A percentile compares a stretch with the other conserved stretches of the same genome.
Evolutionary conservation across 2,797 vertebrate species (phyloP).

Genomic region (Neopelma chrysocephalum): DNA sequence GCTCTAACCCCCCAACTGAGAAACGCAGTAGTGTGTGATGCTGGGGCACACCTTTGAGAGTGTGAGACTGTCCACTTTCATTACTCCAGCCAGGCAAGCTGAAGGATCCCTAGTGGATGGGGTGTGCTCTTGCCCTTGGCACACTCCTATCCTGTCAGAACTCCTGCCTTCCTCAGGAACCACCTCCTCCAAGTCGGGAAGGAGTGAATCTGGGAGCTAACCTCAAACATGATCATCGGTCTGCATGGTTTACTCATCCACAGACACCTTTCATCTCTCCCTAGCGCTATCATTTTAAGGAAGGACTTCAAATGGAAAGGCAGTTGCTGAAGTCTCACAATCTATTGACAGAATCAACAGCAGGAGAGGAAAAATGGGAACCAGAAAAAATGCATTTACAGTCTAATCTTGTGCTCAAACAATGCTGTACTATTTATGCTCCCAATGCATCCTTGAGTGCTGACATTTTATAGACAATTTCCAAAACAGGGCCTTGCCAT

Average conservation of each 20-base stretch:
- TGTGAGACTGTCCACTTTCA: not conserved
- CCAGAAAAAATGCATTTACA: constrained; percentile 70
- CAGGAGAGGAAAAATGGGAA: constrained; percentile 66
- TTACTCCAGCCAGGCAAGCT: not conserved
- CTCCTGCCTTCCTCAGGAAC: not conserved
- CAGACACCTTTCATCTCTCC: not conserved
- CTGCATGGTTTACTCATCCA: not conserved
- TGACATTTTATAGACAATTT: constrained; percentile 83
- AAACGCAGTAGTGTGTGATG: not conserved
- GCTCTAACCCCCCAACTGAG: not conserved
- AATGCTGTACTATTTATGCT: constrained; percentile 75
- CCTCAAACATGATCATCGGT: not conserved
- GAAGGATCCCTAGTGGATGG: not conserved
- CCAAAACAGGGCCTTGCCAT: constrained; percentile 79
- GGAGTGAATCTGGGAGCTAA: not conserved
- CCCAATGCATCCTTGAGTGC: constrained; percentile 70
- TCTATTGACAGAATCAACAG: constrained; percentile 73
- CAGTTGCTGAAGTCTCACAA: constrained; percentile 50
- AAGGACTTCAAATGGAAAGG: constrained; percentile 49
- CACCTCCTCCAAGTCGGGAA: not conserved
- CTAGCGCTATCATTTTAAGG: constrained; percentile 17
- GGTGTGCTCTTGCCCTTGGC: accelerated
- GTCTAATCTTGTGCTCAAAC: constrained; percentile 74
- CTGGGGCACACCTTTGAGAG: not conserved
- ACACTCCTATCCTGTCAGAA: not conserved